These are phyloP conservation scores for Hucho hucho DNA, from an alignment of 2,113 vertebrate species.

Conservation along the genomic window DNA sequence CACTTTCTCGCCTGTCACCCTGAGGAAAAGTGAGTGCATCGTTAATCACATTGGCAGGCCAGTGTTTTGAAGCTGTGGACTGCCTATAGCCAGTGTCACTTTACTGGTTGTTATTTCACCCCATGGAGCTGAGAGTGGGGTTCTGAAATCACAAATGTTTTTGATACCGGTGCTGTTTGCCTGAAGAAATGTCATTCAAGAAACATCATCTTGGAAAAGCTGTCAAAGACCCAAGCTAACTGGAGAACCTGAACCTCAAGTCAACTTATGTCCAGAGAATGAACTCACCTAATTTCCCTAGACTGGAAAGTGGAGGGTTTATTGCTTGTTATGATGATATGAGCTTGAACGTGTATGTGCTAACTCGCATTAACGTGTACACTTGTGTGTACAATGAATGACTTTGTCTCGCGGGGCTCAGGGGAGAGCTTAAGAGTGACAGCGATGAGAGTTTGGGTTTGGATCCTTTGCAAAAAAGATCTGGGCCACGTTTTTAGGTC, in stretches of 20 bases:
- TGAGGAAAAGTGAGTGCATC: slow-evolving; percentile 62
- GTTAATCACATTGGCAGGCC: slow-evolving; percentile 76
- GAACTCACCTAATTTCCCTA: slow-evolving; percentile 62
- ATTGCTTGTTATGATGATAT: slow-evolving; percentile 56
- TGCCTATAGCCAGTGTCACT: slow-evolving; percentile 59
- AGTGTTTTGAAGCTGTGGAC: slow-evolving; percentile 65
- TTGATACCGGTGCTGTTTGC: slow-evolving; percentile 44
- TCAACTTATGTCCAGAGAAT: slow-evolving; percentile 63
- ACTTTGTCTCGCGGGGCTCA: slow-evolving; percentile 52
- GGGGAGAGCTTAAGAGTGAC: slow-evolving; percentile 40
- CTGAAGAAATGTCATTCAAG: slow-evolving; percentile 42
- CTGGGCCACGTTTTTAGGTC: slow-evolving; percentile 16
- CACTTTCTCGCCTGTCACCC: slow-evolving; percentile 58
- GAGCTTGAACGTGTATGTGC: slow-evolving; percentile 52
- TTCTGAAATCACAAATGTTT: slow-evolving; percentile 47
- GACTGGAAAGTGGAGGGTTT: slow-evolving; percentile 61
- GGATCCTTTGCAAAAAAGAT: slow-evolving; percentile 19
- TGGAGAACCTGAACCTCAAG: slow-evolving; percentile 28
- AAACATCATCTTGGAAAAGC: slow-evolving; percentile 9
- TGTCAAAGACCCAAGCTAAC: slow-evolving; percentile 43
- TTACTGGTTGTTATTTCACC: slow-evolving; percentile 61
- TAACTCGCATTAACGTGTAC: slow-evolving; percentile 53
- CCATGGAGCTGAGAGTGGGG: slow-evolving; percentile 27
- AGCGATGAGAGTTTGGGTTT: slow-evolving; percentile 32
- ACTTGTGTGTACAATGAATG: slow-evolving; percentile 53